A percentile compares a stretch with the other conserved stretches of the same genome.
These are phyloP conservation scores for Lineus longissimus DNA, from an alignment of 1,140 invertebrate genomes.

Conservation along the genomic window DNA sequence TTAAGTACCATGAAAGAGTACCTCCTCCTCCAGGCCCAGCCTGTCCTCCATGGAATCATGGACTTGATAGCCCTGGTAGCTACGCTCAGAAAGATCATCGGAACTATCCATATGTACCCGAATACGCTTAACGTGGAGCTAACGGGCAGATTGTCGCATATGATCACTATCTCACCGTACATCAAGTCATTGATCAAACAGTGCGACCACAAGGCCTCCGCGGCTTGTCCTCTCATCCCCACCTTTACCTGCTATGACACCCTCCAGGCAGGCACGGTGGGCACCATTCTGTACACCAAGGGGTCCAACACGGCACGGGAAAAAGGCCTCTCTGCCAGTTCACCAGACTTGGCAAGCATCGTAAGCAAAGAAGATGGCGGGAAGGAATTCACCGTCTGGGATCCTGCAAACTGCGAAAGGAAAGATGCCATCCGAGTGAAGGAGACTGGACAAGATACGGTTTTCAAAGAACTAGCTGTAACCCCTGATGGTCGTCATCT, in stretches of 20 bases:
- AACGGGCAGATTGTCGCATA: not conserved
- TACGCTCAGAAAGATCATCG: not conserved
- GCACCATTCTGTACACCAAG: not conserved
- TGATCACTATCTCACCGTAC: not conserved
- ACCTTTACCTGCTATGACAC: not conserved
- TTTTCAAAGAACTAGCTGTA: not conserved
- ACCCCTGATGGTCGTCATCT: not conserved
- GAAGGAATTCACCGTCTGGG: not conserved
- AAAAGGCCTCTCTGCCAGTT: not conserved
- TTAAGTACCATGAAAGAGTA: not conserved
- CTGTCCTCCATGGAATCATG: not conserved
- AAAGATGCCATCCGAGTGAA: not conserved
- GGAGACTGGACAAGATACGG: not conserved
- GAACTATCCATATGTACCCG: not conserved
- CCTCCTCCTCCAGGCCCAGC: not conserved
- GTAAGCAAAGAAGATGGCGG: not conserved
- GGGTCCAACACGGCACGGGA: not conserved
- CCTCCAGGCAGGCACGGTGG: not conserved
- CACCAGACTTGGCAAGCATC: not conserved
- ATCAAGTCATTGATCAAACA: not conserved
- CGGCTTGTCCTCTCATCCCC: not conserved
- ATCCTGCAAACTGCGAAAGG: not conserved
- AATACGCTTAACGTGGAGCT: not conserved
- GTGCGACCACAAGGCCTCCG: not conserved
- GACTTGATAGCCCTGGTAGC: not conserved